Evolutionary conservation across 92 coral and sea anemone species (phyloP).

Genomic region (Palythoa grandiflora): DNA sequence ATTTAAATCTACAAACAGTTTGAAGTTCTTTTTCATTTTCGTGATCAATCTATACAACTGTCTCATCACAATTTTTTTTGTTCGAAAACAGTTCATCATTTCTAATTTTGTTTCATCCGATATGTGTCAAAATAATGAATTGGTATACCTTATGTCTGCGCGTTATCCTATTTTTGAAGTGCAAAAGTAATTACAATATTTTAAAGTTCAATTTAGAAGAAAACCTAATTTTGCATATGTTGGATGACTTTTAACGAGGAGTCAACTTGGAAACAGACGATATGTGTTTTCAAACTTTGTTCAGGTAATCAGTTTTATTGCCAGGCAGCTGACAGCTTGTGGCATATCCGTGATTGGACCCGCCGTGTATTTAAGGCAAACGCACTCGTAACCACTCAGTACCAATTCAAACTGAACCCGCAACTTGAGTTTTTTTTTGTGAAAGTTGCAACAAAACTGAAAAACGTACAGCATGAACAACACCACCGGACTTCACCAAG

Average conservation of each 20-base stretch:
- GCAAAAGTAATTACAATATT: not conserved
- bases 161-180: not conserved
- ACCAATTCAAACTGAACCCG: not conserved
- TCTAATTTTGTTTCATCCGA: constrained; percentile 54
- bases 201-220: constrained; percentile 12
- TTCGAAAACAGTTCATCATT: constrained; percentile 42
- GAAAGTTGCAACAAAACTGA: not conserved
- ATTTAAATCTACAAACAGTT: not conserved
- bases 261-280: constrained; percentile 14
- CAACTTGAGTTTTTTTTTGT: not conserved
- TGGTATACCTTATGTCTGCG: constrained; percentile 17
- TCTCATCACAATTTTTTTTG: not conserved
- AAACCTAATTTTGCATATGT: constrained; percentile 4
- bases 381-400: not conserved
- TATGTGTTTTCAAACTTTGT: not conserved
- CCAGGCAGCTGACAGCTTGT: constrained; percentile 17
- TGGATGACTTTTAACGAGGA: not conserved
- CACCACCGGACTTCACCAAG: not conserved
- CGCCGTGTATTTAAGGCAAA: constrained; percentile 7
- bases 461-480: constrained; percentile 21
- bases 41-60: not conserved
- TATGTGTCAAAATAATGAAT: constrained; percentile 47
- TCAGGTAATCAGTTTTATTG: constrained; percentile 6
- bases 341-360: constrained; percentile 9
- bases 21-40: not conserved